A percentile compares a stretch with the other conserved stretches of the same genome.
These are phyloP conservation scores for Pocillopora grandis DNA, from an alignment of 92 coral and sea anemone genomes.

Conservation along the genomic window DNA sequence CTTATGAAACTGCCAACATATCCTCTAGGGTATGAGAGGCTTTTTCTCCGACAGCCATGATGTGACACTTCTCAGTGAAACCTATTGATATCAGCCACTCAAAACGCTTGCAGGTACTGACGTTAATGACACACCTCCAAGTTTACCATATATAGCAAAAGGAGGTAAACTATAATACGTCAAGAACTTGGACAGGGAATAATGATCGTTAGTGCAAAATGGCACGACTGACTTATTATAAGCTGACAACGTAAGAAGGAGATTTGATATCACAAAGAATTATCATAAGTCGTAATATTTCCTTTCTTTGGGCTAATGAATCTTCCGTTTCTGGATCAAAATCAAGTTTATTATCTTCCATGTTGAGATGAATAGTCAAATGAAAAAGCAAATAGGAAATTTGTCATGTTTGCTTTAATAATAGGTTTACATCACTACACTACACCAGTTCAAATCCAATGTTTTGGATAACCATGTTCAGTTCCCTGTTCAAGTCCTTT, in stretches of 20 bases:
- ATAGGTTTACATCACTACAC: no score
- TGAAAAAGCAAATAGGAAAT: slow-evolving; percentile 13
- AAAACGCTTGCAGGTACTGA: slow-evolving; percentile 14
- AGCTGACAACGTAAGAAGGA: not conserved
- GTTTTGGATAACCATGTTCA: no score
- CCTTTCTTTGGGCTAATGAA: not conserved
- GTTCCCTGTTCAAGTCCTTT: no score
- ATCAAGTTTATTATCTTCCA: not conserved
- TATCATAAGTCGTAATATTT: not conserved
- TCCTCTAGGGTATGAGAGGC: not conserved
- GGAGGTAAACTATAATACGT: not conserved
- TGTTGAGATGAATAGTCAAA: no score
- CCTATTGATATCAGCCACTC: slow-evolving; percentile 51
- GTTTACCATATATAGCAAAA: slow-evolving; percentile 49
- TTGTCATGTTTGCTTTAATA: not conserved
- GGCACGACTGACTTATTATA: not conserved
- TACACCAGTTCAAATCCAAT: no score
- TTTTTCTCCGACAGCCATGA: slow-evolving; percentile 1
- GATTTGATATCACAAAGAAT: not conserved
- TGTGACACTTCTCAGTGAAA: slow-evolving; percentile 32
- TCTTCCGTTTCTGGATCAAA: not conserved
- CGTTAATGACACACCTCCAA: slow-evolving; percentile 72
- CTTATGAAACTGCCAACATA: slow-evolving; percentile 14
- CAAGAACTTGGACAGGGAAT: not conserved
- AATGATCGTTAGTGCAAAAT: not conserved